These are phyloP conservation scores for Octonoba sinensis DNA, from an alignment of 2,888 invertebrate species.

Conservation along the genomic window DNA sequence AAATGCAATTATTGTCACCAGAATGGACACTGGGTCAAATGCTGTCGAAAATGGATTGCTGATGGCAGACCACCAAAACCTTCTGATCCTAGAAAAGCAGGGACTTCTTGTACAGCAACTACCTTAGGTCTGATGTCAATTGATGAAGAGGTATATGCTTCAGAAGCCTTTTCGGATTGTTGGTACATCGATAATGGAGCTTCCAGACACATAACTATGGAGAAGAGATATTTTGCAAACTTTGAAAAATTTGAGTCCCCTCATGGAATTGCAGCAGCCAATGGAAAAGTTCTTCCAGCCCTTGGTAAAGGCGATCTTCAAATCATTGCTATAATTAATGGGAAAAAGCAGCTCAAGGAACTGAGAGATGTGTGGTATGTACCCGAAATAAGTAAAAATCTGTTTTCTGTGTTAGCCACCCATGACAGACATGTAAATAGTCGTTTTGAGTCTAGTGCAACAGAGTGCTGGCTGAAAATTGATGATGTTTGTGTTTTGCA, in stretches of 20 bases:
- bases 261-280: constrained; percentile 16
- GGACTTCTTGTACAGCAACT: background rate
- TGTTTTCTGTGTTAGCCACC: constrained; percentile 28
- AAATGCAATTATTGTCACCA: constrained; percentile 46
- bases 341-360: constrained; percentile 9
- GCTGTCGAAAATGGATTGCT: constrained; percentile 25
- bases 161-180: background rate
- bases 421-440: constrained; percentile 34
- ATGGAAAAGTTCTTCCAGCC: constrained; percentile 25
- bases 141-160: background rate
- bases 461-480: constrained; percentile 23
- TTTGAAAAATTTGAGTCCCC: constrained; percentile 19
- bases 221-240: background rate
- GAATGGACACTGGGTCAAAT: constrained; percentile 28
- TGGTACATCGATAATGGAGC: constrained; percentile 45
- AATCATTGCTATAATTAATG: constrained; percentile 12
- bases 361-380: constrained; percentile 44
- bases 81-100: background rate
- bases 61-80: constrained; percentile 29
- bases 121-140: background rate
- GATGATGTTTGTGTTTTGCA: constrained; percentile 1
- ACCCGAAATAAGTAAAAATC: too few relatives aligned
- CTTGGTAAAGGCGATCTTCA: constrained; percentile 25
- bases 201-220: constrained; percentile 19
- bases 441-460: constrained; percentile 22